A percentile compares a stretch with the other conserved stretches of the same genome.
Evolutionary conservation across 2,113 vertebrate genomes (phyloP).

Genomic region (Oceanodroma tethys): DNA sequence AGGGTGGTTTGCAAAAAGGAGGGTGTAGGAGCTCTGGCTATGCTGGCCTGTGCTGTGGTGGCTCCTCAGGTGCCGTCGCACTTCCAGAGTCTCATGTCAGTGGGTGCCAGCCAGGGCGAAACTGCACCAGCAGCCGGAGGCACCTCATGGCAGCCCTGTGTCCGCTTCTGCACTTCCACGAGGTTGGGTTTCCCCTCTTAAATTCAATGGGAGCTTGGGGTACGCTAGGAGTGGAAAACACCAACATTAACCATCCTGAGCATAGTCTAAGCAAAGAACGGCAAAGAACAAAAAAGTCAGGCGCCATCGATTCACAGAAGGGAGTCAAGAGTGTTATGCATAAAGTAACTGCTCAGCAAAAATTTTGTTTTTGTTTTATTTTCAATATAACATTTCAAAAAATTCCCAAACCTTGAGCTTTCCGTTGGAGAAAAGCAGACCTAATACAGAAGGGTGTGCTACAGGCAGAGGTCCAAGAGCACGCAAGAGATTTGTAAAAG

Average conservation of each 20-base stretch:
- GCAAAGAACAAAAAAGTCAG: not conserved
- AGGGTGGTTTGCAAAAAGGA: not conserved
- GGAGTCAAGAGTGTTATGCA: not conserved
- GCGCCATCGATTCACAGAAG: not conserved
- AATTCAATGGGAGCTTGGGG: not conserved
- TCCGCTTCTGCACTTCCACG: not conserved
- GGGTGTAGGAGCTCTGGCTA: not conserved
- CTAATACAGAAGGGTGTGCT: constrained; percentile 36
- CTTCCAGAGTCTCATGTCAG: not conserved
- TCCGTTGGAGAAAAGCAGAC: constrained; percentile 27
- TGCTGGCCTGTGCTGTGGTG: not conserved
- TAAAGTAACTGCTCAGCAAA: not conserved
- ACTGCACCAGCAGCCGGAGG: fast-evolving
- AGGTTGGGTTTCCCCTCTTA: not conserved
- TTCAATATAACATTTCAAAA: not conserved
- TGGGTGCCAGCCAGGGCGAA: not conserved
- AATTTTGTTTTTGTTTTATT: not conserved
- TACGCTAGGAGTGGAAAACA: not conserved
- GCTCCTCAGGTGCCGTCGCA: not conserved
- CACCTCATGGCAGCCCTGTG: not conserved
- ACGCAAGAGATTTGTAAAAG: constrained; percentile 47
- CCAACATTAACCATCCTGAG: fast-evolving
- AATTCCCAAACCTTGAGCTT: not conserved
- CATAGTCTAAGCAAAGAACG: not conserved
- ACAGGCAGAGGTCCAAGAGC: constrained; percentile 18